These are phyloP conservation scores for Agriopis marginaria DNA, from an alignment of 2,888 invertebrate species.

Conservation along the genomic window DNA sequence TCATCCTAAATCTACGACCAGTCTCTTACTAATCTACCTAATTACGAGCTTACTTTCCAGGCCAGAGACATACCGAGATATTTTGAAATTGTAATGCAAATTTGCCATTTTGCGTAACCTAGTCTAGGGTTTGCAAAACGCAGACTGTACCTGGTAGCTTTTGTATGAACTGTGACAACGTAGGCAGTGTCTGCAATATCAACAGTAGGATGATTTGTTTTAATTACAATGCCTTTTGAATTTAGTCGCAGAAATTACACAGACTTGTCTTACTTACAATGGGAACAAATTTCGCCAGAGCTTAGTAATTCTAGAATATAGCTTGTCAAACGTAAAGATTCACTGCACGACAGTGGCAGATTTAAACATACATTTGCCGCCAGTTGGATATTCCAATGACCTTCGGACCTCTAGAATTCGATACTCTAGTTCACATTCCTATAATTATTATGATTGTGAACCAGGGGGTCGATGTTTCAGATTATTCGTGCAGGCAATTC, in stretches of 20 bases:
- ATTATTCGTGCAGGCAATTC: no score
- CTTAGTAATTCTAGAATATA: no score
- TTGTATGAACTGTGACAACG: constrained; percentile 5
- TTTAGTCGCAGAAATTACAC: background rate
- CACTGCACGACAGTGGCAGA: no score
- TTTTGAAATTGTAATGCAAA: constrained; percentile 47
- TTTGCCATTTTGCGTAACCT: constrained; percentile 43
- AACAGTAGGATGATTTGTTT: constrained; percentile 2
- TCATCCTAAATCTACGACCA: background rate
- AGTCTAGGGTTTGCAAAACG: constrained; percentile 39
- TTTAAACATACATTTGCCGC: no score
- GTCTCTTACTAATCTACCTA: constrained; percentile 17
- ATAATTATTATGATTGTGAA: no score
- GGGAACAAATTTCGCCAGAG: background rate
- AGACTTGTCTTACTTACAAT: background rate
- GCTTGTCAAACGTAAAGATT: no score
- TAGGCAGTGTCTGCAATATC: background rate
- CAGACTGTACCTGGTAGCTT: constrained; percentile 18
- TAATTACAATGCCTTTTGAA: background rate
- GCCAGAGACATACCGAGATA: constrained; percentile 26
- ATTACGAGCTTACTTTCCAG: constrained; percentile 28
- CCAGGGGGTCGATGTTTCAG: no score
- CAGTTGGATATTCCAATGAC: no score
- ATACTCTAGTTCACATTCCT: no score
- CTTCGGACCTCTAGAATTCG: no score